These are phyloP conservation scores for Clarias gariepinus DNA, from an alignment of 2,113 vertebrate genomes.

Conservation along the genomic window DNA sequence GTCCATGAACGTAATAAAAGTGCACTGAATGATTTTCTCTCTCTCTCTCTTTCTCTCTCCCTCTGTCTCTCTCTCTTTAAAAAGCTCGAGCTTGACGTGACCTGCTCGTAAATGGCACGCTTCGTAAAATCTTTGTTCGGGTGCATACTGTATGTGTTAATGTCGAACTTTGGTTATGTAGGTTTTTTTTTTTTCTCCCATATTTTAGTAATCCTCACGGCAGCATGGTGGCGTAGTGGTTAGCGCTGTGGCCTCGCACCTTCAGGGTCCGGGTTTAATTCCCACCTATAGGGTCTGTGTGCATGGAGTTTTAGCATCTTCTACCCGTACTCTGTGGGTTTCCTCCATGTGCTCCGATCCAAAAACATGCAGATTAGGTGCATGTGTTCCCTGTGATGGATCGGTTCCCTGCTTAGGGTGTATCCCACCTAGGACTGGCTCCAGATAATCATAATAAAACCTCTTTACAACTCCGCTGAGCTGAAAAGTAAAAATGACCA, in stretches of 20 bases:
- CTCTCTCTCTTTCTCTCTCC: not conserved
- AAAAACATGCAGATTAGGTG: no score
- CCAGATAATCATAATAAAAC: not conserved
- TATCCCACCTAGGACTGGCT: no score
- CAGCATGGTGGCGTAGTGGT: no score
- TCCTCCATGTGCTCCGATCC: no score
- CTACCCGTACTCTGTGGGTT: no score
- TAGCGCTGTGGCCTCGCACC: no score
- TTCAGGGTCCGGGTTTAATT: no score
- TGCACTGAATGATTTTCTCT: not conserved
- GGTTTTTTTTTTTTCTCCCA: not conserved
- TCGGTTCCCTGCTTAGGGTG: no score
- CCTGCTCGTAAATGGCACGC: not conserved
- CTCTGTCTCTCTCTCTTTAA: not conserved
- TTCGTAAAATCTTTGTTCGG: not conserved
- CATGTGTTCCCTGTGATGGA: no score
- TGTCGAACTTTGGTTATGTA: not conserved
- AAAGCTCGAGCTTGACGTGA: not conserved
- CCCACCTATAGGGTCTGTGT: no score
- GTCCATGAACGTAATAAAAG: not conserved
- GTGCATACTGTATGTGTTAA: not conserved
- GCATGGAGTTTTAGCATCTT: no score
- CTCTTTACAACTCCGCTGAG: not conserved
- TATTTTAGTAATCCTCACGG: no score
- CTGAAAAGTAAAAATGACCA: not conserved